A percentile compares a stretch with the other conserved stretches of the same genome.
phyloP scores from a whole-genome alignment of 2,888 invertebrate species.

The Fragum whitleyi region DNA sequence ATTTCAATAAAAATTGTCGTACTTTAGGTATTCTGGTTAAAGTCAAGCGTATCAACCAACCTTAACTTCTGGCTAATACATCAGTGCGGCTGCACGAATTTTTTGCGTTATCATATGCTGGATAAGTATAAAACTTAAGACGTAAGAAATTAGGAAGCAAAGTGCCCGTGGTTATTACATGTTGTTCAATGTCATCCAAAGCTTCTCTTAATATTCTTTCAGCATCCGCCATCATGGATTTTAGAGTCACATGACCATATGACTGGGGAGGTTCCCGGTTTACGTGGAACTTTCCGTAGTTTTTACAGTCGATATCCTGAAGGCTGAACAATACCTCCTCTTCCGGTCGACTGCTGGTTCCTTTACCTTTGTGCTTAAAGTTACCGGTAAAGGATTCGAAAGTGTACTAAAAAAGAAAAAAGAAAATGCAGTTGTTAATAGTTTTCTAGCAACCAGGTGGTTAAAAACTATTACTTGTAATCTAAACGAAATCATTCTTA shows the following conservation, averaged over 20 bases:
- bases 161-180: no score
- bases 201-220: constrained; percentile 26
- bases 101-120: no score
- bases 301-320: constrained; percentile 53
- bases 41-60: no score
- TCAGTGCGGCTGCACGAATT: no score
- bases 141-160: no score
- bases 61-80: no score
- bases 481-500: no score
- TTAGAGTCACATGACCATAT: constrained; percentile 20
- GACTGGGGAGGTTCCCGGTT: constrained; percentile 55
- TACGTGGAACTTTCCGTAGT: constrained; percentile 45
- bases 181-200: constrained; percentile 3
- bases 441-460: no score
- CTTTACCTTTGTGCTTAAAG: constrained; percentile 55
- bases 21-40: no score
- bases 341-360: constrained; percentile 21
- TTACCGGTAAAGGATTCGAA: constrained; percentile 52
- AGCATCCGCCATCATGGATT: constrained; percentile 47
- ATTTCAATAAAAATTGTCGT: no score
- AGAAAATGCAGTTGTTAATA: neutral
- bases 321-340: constrained; percentile 59
- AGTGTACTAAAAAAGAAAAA: constrained; percentile 54
- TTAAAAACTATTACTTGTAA: no score
- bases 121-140: no score